phyloP scores from a whole-genome alignment of 2,888 invertebrate species.

The Calephelis perditalis region DNA sequence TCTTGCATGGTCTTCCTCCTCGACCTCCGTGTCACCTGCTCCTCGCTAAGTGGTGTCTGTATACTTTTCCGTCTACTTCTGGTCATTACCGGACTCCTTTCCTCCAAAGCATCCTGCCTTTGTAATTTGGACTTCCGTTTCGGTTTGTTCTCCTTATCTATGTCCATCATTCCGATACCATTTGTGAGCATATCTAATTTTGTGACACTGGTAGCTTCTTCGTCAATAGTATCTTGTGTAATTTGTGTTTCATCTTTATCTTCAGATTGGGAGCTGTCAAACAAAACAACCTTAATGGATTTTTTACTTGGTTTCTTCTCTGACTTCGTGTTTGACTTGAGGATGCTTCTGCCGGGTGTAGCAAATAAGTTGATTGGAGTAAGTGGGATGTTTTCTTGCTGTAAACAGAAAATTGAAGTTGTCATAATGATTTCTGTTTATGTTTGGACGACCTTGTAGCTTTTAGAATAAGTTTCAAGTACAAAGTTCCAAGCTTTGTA shows the following conservation, averaged over 20 bases:
- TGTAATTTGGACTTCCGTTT: constrained; percentile 37
- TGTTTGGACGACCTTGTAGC: too few species aligned
- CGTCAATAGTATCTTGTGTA: constrained; percentile 22
- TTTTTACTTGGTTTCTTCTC: constrained; percentile 42
- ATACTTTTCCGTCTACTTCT: constrained; percentile 47
- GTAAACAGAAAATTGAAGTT: constrained; percentile 11
- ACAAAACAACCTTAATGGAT: constrained; percentile 56
- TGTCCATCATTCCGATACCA: constrained; percentile 35
- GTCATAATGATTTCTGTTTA: too few species aligned
- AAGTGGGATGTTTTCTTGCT: constrained; percentile 40
- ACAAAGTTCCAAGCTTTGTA: too few species aligned
- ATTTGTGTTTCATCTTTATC: neutral
- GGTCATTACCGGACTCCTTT: constrained; percentile 42
- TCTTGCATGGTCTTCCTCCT: constrained; percentile 40
- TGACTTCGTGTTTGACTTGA: constrained; percentile 42
- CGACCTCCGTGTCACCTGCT: constrained; percentile 12
- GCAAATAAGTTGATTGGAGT: constrained; percentile 44
- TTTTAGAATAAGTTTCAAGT: too few species aligned
- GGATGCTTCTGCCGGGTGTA: constrained; percentile 61
- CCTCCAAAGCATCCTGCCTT: constrained; percentile 45
- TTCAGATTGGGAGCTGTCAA: constrained; percentile 41
- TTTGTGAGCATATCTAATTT: constrained; percentile 19
- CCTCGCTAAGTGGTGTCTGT: constrained; percentile 31
- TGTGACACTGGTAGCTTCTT: constrained; percentile 1
- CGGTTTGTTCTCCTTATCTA: constrained; percentile 40